Percentiles rank a stretch among this genome's conserved stretches.
Conservation (phyloP, 2,797 vertebrate species). For the Setipinna tenuifilis region DNA sequence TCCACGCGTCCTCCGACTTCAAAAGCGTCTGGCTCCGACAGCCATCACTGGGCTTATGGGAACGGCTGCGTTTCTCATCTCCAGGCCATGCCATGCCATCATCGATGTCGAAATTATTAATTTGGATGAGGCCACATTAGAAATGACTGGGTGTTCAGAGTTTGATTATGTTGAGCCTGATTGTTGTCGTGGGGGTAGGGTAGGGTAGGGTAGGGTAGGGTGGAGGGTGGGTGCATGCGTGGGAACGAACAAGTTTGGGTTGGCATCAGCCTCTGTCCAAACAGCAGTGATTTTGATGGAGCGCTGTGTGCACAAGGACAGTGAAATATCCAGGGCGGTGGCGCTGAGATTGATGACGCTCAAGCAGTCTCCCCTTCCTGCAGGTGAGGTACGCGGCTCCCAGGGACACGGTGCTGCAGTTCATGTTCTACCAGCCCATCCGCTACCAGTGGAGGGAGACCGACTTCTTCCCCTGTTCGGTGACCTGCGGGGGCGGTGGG, state of each 20-base stretch:
- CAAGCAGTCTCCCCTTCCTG: constrained; percentile 29
- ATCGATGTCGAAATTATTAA: constrained; percentile 32
- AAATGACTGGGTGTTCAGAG: constrained; percentile 21
- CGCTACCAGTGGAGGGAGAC: constrained; percentile 94
- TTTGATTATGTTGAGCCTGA: constrained; percentile 30
- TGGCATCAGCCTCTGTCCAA: constrained; percentile 28
- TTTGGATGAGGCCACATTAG: constrained; percentile 27
- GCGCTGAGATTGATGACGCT: constrained; percentile 4
- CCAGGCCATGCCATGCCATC: constrained; percentile 22
- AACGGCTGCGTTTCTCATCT: constrained; percentile 10
- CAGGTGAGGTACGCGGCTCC: constrained; percentile 84
- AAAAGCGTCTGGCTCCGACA: background rate
- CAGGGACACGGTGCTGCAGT: constrained; percentile 86
- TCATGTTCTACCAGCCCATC: constrained; percentile 93
- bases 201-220: too few species aligned
- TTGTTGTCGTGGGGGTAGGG: constrained; percentile 25
- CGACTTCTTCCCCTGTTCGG: constrained; percentile 93
- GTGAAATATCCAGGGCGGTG: background rate
- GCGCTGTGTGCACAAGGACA: constrained; percentile 14
- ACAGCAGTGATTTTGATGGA: background rate
- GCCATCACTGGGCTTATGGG: constrained; percentile 7
- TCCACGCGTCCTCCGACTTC: background rate
- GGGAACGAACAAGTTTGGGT: constrained; percentile 21
- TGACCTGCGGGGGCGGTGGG: constrained; percentile 90
- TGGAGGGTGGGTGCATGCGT: too few species aligned